Evolutionary conservation across 2,797 vertebrate species (phyloP).

Genomic region (Phataginus tetradactyla): DNA sequence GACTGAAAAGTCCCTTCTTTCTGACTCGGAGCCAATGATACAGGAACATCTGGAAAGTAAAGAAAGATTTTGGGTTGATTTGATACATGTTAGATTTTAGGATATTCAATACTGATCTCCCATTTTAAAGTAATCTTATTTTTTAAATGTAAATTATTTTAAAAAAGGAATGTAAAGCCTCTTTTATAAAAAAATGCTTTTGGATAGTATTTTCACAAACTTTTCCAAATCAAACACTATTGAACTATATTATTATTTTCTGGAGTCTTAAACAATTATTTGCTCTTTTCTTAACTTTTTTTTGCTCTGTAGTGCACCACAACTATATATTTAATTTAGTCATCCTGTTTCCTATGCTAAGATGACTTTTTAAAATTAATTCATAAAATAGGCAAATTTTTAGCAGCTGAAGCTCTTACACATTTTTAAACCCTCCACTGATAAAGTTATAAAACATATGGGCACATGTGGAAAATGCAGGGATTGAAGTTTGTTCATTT

Average conservation of each 20-base stretch:
- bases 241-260: slow-evolving; percentile 60
- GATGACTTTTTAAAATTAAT: slow-evolving; percentile 34
- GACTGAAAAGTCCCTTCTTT: slow-evolving; percentile 43
- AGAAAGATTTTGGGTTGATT: slow-evolving; percentile 17
- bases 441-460: slow-evolving; percentile 34
- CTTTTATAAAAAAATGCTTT: not conserved
- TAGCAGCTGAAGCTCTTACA: not conserved
- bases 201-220: slow-evolving; percentile 33
- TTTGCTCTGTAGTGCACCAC: not conserved
- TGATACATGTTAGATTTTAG: slow-evolving; percentile 24
- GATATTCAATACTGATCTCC: not conserved
- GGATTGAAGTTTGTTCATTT: slow-evolving; percentile 30
- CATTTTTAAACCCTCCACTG: slow-evolving; percentile 37
- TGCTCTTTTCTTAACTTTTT: not conserved
- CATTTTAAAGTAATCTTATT: not conserved
- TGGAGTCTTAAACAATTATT: slow-evolving; percentile 44
- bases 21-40: slow-evolving; percentile 10
- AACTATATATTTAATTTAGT: slow-evolving; percentile 21
- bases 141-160: not conserved
- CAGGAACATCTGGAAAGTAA: slow-evolving; percentile 38
- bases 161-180: not conserved
- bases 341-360: not conserved
- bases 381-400: not conserved
- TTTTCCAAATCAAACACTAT: slow-evolving; percentile 7
- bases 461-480: not conserved